Evolutionary conservation across 2,113 vertebrate genomes (phyloP), one percentile per base, ranked within the genome.

Genomic region (Paratilapia polleni): DNA sequence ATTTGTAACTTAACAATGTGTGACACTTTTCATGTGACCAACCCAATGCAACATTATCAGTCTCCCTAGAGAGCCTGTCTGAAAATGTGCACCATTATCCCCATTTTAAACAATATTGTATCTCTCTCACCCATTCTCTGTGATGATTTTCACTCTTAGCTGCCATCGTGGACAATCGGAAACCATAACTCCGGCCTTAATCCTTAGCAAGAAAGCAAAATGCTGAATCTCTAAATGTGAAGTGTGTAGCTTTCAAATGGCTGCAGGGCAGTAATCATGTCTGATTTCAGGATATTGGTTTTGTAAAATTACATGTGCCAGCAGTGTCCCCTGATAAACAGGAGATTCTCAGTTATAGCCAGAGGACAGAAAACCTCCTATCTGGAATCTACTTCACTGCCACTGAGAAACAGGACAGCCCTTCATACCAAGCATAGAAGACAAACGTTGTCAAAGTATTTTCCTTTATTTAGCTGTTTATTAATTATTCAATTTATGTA

Each of bases 301-400:
- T 84, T 82, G 62, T 49, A 88, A 78, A 93, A 90, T 89, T 24
- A 88, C 83, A 84, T 80, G 77, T 87, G 73, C 43, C 17, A 6
- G 68, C 56, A 57, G 36, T 59, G 80, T 70, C 38, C 34, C 57
- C 58, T 6, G 4, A 87, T 82, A 76, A 63, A 62, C 58, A 75
- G 19, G 17, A 59, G 61, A 58, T 60, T 89, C 54, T 52, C 73
- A 73, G 68, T 47, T 70, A 43, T 74, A 83, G 77, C 85, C 85
- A 31, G 62, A 74, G 80, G 79, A 91, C 79, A 81, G 63, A 68
- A 85, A 78, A 66, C 36, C 74, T 66, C 13, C 15, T 74, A 31
- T 85, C 54, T 43, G 70, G 24, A 64, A 49, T 77, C 62, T 2
- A 68, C 62, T 83, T 83, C 58, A 47, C 11, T 34, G 47, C 68